Conservation (phyloP, 2,113 vertebrate species). For the Cheilinus undulatus region DNA sequence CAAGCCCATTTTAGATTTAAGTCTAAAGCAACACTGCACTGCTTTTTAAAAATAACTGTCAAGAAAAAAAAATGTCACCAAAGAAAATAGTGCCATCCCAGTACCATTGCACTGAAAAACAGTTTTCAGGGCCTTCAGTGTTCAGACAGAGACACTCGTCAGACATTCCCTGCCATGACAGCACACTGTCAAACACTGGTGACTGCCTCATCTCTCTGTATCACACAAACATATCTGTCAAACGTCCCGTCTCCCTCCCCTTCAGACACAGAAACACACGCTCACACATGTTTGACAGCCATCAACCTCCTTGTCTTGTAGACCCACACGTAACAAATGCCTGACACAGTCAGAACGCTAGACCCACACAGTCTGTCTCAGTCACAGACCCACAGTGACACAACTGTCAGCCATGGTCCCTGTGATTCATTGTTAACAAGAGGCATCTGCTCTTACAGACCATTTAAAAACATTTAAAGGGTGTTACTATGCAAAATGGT, state of each 20-base stretch:
- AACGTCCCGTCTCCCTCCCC: neutral
- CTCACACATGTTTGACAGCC: slow-evolving; percentile 7
- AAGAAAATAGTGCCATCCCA: neutral
- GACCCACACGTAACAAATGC: slow-evolving; percentile 22
- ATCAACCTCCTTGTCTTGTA: slow-evolving; percentile 24
- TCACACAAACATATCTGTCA: slow-evolving; percentile 26
- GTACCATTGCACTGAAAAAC: neutral
- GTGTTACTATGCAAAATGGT: too few relatives aligned
- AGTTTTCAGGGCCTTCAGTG: neutral
- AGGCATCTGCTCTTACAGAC: neutral
- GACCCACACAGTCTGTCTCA: slow-evolving; percentile 10
- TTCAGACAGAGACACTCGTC: neutral
- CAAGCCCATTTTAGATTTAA: neutral
- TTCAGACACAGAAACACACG: slow-evolving; percentile 25
- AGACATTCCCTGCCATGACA: neutral
- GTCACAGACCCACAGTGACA: slow-evolving; percentile 19
- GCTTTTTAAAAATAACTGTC: neutral
- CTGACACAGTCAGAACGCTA: slow-evolving; percentile 2
- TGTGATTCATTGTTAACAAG: neutral
- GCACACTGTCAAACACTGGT: neutral
- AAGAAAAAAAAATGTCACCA: neutral
- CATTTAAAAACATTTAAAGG: too few relatives aligned
- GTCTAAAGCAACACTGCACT: neutral
- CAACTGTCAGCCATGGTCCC: neutral
- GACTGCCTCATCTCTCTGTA: neutral